Conservation (phyloP, 2,888 invertebrate species). For the Gordius sp. region DNA sequence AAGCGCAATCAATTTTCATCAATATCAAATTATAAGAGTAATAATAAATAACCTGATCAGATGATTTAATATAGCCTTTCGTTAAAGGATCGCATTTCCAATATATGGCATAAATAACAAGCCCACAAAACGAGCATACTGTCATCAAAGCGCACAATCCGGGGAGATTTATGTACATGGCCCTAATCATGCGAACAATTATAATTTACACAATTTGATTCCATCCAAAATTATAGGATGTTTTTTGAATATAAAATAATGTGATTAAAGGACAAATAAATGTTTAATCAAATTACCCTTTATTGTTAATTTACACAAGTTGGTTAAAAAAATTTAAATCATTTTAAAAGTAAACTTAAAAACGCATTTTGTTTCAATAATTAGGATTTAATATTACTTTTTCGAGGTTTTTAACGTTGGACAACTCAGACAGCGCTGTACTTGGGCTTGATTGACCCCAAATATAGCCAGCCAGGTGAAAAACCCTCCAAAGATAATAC, state of each 20-base stretch:
- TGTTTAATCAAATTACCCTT: too few relatives aligned
- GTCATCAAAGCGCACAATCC: conserved; percentile 52
- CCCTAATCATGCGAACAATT: conserved; percentile 36
- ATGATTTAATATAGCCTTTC: conserved; percentile 31
- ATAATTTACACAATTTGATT: too few relatives aligned
- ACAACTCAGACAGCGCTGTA: conserved; percentile 66
- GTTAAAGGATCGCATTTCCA: conserved; percentile 54
- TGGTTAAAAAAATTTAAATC: too few relatives aligned
- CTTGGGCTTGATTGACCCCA: conserved; percentile 69
- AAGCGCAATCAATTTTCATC: not conserved
- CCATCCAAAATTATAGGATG: too few relatives aligned
- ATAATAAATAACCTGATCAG: conserved; percentile 32
- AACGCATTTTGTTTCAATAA: too few relatives aligned
- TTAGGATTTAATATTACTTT: too few relatives aligned
- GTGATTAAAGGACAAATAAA: too few relatives aligned
- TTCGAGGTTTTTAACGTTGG: conserved; percentile 49
- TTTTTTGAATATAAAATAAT: too few relatives aligned
- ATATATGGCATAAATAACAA: conserved; percentile 54
- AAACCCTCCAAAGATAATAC: conserved; percentile 52
- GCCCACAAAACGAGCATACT: conserved; percentile 60
- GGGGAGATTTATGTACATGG: conserved; percentile 44
- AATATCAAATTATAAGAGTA: not conserved
- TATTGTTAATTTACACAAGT: too few relatives aligned
- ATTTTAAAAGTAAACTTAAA: too few relatives aligned
- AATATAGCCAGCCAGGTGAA: conserved; percentile 74